Conservation (phyloP, 2,113 vertebrate genomes). For the Stegostoma tigrinum region DNA sequence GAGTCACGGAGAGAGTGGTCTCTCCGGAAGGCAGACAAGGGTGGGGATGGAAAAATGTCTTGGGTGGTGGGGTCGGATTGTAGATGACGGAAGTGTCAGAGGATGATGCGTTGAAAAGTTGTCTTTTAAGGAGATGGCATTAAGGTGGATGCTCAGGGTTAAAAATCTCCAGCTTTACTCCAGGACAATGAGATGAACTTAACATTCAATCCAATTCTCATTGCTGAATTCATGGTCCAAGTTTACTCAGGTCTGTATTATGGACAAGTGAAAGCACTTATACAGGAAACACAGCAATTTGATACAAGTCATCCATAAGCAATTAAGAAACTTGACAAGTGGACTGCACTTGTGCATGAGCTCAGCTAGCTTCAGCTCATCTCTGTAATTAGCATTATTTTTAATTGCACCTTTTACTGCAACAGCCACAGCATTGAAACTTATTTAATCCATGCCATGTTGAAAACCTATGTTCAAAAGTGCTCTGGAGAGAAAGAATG, state of each 20-base stretch:
- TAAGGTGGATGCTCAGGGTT: not conserved
- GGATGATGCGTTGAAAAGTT: no score
- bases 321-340: not conserved
- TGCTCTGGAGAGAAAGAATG: not conserved
- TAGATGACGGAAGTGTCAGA: no score
- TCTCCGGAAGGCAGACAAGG: no score
- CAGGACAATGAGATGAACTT: not conserved
- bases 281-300: not conserved
- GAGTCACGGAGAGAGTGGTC: no score
- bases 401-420: not conserved
- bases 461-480: not conserved
- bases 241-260: not conserved
- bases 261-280: not conserved
- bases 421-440: not conserved
- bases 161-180: not conserved
- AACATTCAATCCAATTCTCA: not conserved
- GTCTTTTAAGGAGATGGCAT: not conserved
- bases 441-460: not conserved
- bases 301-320: not conserved
- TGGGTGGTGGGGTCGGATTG: no score
- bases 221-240: not conserved
- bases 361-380: not conserved
- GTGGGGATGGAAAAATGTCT: no score
- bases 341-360: not conserved
- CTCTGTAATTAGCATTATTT: not conserved